Evolutionary conservation across 2,113 vertebrate genomes (phyloP).

Genomic region (Heteronetta atricapilla): DNA sequence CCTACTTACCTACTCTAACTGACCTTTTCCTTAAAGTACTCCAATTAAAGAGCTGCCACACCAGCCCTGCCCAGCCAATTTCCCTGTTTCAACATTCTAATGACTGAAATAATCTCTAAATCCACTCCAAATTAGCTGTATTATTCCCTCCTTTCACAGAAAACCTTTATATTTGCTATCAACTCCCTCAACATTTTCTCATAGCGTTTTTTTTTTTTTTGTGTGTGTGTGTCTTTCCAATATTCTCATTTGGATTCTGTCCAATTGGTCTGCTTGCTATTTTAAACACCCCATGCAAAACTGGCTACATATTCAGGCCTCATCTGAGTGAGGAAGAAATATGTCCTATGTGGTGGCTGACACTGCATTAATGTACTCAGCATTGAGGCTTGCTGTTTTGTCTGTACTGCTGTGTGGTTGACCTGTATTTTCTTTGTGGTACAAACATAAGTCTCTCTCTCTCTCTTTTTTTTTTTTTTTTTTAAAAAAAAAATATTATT

Average conservation of each 20-base stretch:
- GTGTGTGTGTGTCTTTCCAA: neutral
- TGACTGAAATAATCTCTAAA: neutral
- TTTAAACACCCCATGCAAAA: neutral
- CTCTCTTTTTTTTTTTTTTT: neutral
- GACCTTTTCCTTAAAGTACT: neutral
- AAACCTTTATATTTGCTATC: neutral
- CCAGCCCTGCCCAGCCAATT: neutral
- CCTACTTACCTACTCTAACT: neutral
- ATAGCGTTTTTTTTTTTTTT: neutral
- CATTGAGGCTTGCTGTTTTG: neutral
- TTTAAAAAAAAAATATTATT: neutral
- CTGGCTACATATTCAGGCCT: neutral
- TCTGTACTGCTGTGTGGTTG: neutral
- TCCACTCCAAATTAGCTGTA: neutral
- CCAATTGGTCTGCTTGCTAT: neutral
- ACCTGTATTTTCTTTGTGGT: neutral
- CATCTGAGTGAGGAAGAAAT: neutral
- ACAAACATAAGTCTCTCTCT: neutral
- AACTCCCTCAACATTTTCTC: neutral
- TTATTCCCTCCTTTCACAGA: neutral
- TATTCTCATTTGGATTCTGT: neutral
- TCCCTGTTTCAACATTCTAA: neutral
- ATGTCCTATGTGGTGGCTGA: neutral
- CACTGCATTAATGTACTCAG: neutral
- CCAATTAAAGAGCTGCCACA: neutral